phyloP scores from a whole-genome alignment of 2,888 invertebrate genomes.

The Calephelis perditalis region DNA sequence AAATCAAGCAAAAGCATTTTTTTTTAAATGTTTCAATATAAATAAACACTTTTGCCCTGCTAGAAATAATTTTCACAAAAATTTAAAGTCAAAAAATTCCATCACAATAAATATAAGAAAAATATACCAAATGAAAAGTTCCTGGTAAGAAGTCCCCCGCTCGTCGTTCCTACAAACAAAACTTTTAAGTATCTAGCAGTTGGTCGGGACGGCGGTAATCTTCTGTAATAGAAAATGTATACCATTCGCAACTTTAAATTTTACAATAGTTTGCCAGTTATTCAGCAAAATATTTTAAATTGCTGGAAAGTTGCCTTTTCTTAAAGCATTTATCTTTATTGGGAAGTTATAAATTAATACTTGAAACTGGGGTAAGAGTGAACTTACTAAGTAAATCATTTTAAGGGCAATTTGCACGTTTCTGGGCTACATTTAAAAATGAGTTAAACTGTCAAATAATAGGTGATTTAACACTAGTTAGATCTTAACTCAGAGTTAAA shows the following conservation, averaged over 20 bases:
- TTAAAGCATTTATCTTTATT: background rate
- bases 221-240: constrained; percentile 13
- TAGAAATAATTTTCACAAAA: too few species aligned
- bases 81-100: background rate
- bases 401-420: too few species aligned
- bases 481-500: too few species aligned
- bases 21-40: too few species aligned
- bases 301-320: background rate
- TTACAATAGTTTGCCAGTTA: constrained; percentile 9
- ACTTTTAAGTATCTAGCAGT: constrained; percentile 12
- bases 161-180: constrained; percentile 9
- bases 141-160: background rate
- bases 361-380: too few species aligned
- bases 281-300: constrained; percentile 10
- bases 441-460: too few species aligned
- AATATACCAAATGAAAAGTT: background rate
- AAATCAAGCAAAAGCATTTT: too few species aligned
- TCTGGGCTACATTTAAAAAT: too few species aligned
- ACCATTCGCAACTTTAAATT: constrained; percentile 11
- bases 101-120: background rate
- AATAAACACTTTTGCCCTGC: too few species aligned
- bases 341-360: too few species aligned
- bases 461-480: too few species aligned
- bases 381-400: too few species aligned
- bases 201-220: constrained; percentile 13